Conservation (phyloP, 37 sponge, comb jelly and placozoan species). For the Haliclona indistincta region DNA sequence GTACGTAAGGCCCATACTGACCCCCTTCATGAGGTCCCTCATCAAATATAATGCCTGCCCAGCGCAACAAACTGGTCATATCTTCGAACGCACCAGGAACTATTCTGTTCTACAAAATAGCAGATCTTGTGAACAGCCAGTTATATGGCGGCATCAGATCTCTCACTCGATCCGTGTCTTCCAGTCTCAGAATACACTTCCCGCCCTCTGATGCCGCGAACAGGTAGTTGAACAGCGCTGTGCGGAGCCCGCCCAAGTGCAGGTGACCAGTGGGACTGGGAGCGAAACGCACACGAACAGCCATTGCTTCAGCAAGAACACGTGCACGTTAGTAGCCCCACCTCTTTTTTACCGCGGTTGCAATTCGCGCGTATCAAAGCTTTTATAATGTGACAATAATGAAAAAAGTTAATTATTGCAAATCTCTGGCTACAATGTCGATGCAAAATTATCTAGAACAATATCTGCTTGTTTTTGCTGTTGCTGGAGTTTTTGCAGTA, state of each 20-base stretch:
- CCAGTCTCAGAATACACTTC: slow-evolving; percentile 62
- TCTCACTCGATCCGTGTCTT: slow-evolving; percentile 80
- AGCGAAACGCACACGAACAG: slow-evolving; percentile 85
- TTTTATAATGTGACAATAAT: too few species aligned
- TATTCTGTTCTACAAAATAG: slow-evolving; percentile 44
- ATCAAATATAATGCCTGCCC: slow-evolving; percentile 73
- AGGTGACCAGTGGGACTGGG: slow-evolving; percentile 89
- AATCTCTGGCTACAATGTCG: too few species aligned
- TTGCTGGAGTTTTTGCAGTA: too few species aligned
- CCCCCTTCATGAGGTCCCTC: slow-evolving; percentile 70
- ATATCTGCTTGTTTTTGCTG: too few species aligned
- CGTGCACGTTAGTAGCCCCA: too few species aligned
- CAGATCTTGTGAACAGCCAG: too few species aligned
- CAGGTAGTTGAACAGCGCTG: slow-evolving; percentile 83
- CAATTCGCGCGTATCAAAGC: too few species aligned
- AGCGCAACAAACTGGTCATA: slow-evolving; percentile 35
- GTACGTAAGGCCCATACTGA: slow-evolving; percentile 61
- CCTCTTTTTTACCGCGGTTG: too few species aligned
- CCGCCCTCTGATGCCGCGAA: slow-evolving; percentile 74
- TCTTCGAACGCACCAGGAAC: slow-evolving; percentile 49
- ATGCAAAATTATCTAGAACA: too few species aligned
- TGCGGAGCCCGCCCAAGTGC: slow-evolving; percentile 88
- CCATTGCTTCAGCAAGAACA: too few species aligned
- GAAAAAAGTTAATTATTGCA: too few species aligned
- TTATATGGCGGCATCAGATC: neutral